These are phyloP conservation scores for Lobophora halterata DNA, from an alignment of 2,888 invertebrate species.

Conservation along the genomic window DNA sequence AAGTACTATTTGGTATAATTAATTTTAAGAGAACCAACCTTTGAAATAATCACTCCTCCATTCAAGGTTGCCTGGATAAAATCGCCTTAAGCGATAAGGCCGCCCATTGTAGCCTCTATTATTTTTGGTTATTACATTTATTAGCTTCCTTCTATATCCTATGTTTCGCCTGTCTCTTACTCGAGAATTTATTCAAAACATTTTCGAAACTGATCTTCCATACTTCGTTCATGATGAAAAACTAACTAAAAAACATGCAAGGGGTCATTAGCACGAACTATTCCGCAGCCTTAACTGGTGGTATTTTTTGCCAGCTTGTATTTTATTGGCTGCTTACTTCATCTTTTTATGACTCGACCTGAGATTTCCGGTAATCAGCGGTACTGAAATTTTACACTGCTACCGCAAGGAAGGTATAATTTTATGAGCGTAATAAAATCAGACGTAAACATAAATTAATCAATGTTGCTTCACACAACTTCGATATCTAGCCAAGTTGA, in stretches of 20 bases:
- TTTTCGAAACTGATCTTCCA: background rate
- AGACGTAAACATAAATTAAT: conserved; percentile 16
- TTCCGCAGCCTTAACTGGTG: conserved; percentile 32
- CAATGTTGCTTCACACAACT: background rate
- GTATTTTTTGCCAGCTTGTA: conserved; percentile 29
- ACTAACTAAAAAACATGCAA: conserved; percentile 4
- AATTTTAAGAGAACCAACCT: no score
- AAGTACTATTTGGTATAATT: no score
- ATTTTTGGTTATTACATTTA: no score
- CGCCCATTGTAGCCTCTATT: no score
- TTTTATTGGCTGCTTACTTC: conserved; percentile 26
- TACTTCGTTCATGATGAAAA: conserved; percentile 6
- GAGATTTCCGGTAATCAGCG: conserved; percentile 38
- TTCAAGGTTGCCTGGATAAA: no score
- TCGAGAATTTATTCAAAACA: no score
- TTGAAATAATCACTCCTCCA: no score
- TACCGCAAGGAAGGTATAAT: conserved; percentile 28
- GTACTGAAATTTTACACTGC: conserved; percentile 29
- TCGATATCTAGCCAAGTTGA: no score
- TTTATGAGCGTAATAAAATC: conserved; percentile 24
- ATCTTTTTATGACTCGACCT: conserved; percentile 37
- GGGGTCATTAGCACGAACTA: conserved; percentile 29
- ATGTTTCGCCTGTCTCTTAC: no score
- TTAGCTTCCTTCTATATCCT: no score
- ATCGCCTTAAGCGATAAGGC: no score